Percentiles rank a stretch among this genome's conserved stretches.
Evolutionary conservation across 2,113 vertebrate species (phyloP).

Genomic region (Stomatorhinus ivindoensis): DNA sequence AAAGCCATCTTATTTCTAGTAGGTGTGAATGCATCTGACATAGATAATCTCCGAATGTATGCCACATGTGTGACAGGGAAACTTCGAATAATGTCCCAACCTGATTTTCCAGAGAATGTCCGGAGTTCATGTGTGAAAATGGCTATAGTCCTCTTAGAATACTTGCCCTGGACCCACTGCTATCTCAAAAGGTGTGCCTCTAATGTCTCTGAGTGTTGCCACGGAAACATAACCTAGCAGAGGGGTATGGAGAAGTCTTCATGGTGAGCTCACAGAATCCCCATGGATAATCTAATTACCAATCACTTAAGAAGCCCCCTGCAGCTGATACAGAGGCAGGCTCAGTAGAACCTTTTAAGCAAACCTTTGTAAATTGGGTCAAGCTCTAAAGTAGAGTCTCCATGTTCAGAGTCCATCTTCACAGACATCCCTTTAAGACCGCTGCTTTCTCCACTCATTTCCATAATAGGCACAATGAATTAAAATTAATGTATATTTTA

Average conservation of each 20-base stretch:
- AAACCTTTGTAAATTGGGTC: constrained; percentile 16
- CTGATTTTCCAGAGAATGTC: neutral
- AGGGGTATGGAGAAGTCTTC: neutral
- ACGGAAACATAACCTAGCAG: neutral
- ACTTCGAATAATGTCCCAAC: neutral
- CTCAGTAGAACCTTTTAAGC: constrained; percentile 44
- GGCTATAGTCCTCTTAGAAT: neutral
- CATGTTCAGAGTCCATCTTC: constrained; percentile 11
- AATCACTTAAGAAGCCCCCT: constrained; percentile 40
- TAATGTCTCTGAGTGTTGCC: neutral
- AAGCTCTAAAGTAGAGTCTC: neutral
- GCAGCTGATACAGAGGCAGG: constrained; percentile 33
- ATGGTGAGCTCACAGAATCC: constrained; percentile 42
- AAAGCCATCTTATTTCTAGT: neutral
- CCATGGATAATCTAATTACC: constrained; percentile 58
- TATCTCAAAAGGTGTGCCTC: neutral
- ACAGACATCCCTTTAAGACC: constrained; percentile 17
- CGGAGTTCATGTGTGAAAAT: neutral
- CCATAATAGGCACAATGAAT: neutral
- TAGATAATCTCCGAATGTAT: neutral
- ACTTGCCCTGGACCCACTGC: neutral
- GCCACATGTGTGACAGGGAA: neutral
- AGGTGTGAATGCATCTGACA: neutral
- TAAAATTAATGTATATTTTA: neutral
- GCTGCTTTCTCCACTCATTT: neutral